Percentiles rank a stretch among this genome's conserved stretches.
Conservation (phyloP, 2,888 invertebrate species). For the Caenorhabditis sp. region DNA sequence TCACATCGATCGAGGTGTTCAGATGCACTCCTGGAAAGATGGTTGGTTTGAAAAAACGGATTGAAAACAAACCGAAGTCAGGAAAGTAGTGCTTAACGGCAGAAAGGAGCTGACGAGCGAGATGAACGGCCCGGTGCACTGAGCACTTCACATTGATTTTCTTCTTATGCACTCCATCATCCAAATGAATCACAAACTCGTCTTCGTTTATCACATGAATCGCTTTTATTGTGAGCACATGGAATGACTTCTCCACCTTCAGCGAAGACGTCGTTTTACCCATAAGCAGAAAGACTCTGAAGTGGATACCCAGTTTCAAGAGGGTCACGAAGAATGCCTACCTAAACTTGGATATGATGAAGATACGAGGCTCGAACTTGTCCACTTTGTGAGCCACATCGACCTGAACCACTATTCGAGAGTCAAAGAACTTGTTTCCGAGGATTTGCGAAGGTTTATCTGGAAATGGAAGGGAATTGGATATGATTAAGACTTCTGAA, state of each 20-base stretch:
- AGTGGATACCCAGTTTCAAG: neutral
- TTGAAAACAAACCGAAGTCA: conserved; percentile 63
- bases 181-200: conserved; percentile 55
- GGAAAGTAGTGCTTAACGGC: conserved; percentile 79
- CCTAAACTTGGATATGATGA: conserved; percentile 75
- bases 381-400: conserved; percentile 59
- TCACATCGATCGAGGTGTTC: conserved; percentile 52
- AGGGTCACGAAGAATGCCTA: neutral
- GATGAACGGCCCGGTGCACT: conserved; percentile 7
- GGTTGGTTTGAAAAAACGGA: neutral
- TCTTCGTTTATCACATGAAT: conserved; percentile 64
- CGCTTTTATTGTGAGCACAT: conserved; percentile 71
- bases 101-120: conserved; percentile 63
- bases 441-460: conserved; percentile 73
- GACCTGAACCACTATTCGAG: conserved; percentile 68
- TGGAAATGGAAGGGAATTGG: conserved; percentile 26
- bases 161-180: conserved; percentile 55
- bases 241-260: conserved; percentile 75
- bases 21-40: conserved; percentile 45
- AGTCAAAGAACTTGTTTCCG: conserved; percentile 78
- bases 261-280: conserved; percentile 72
- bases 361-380: conserved; percentile 72
- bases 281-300: conserved; percentile 71
- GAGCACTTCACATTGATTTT: conserved; percentile 48
- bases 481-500: too few species aligned